Conservation (phyloP, 2,113 vertebrate genomes). For the Hemichromis elongatus region DNA sequence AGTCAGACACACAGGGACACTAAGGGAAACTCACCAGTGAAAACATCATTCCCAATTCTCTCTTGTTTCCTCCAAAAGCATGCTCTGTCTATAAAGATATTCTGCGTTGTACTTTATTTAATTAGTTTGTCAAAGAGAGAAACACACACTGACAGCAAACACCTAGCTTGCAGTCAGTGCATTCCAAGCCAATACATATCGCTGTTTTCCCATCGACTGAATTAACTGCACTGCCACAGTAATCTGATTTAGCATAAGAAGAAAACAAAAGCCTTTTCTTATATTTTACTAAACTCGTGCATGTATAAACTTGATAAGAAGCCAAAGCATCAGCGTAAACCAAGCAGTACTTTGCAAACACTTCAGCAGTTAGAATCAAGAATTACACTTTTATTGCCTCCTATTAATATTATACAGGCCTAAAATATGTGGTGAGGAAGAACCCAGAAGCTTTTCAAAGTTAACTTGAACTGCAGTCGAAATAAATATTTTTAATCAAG, state of each 20-base stretch:
- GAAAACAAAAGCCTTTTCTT: neutral
- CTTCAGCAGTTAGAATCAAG: neutral
- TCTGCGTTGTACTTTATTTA: conserved; percentile 16
- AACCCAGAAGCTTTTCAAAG: neutral
- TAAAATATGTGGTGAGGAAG: neutral
- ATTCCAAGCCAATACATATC: neutral
- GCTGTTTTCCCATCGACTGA: neutral
- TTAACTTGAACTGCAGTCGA: neutral
- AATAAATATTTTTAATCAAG: neutral
- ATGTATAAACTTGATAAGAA: neutral
- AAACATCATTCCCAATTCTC: neutral
- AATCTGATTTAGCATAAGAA: neutral
- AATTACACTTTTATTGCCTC: neutral
- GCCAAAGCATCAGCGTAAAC: neutral
- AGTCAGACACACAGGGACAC: conserved; percentile 9
- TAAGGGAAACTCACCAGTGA: neutral
- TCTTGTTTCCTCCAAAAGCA: neutral
- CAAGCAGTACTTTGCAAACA: neutral
- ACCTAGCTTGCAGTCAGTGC: neutral
- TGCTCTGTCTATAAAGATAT: conserved; percentile 7
- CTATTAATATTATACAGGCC: neutral
- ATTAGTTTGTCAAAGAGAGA: conserved; percentile 24
- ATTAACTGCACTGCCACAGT: neutral
- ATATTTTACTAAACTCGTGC: neutral
- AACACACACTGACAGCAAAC: conserved; percentile 24